phyloP scores from a whole-genome alignment of 2,113 vertebrate species.

The Corythornis cristatus region DNA sequence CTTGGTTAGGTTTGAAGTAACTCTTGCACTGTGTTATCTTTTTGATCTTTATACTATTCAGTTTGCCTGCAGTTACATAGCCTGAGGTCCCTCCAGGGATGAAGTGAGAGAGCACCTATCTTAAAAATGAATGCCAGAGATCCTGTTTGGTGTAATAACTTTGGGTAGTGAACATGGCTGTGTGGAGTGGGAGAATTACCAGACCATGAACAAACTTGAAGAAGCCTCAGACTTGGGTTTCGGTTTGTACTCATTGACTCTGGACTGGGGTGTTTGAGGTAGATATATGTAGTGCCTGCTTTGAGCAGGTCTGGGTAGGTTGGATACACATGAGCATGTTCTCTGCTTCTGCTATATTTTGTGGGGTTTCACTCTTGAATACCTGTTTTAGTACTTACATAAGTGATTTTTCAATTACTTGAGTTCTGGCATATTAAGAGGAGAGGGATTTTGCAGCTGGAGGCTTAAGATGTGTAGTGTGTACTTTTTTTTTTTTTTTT shows the following conservation, averaged over 20 bases:
- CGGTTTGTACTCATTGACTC: fast-evolving
- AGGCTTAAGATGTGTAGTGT: too few relatives aligned
- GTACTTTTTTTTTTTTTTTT: not conserved
- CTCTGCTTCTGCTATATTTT: fast-evolving
- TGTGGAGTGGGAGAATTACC: fast-evolving
- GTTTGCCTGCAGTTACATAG: fast-evolving
- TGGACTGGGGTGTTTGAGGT: not conserved
- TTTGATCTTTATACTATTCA: fast-evolving
- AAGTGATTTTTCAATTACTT: not conserved
- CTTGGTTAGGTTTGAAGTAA: not conserved
- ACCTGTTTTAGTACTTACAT: not conserved
- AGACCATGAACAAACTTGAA: not conserved
- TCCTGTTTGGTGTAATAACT: not conserved
- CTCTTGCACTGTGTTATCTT: not conserved
- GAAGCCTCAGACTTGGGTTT: not conserved
- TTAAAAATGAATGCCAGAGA: not conserved
- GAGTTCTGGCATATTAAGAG: not conserved
- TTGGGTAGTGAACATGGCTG: not conserved
- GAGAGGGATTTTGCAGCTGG: not conserved
- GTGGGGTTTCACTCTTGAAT: fast-evolving
- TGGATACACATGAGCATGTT: fast-evolving
- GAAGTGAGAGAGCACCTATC: too few relatives aligned
- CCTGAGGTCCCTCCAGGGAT: too few relatives aligned
- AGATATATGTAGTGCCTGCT: not conserved
- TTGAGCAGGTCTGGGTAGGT: not conserved